These are phyloP conservation scores for Merops nubicus DNA, from an alignment of 2,113 vertebrate species.

Conservation along the genomic window DNA sequence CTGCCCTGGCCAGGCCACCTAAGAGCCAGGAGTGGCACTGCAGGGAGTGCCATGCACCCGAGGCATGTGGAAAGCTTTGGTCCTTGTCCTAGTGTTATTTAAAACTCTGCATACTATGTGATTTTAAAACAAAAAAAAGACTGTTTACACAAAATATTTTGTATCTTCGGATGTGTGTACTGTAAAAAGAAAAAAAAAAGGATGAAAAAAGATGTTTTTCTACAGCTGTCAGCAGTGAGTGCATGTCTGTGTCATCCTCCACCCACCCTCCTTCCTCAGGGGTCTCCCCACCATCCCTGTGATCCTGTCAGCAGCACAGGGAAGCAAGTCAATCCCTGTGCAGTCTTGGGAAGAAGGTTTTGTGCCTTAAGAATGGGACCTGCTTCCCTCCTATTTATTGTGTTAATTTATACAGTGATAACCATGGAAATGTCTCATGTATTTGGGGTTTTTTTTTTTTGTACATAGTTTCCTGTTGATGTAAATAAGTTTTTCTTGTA, in stretches of 20 bases:
- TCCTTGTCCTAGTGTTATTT: conserved; percentile 29
- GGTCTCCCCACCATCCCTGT: conserved; percentile 39
- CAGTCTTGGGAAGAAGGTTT: conserved; percentile 66
- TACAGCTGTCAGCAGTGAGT: conserved; percentile 33
- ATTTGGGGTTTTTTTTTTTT: conserved; percentile 25
- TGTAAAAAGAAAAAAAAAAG: conserved; percentile 56
- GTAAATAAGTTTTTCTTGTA: conserved; percentile 75
- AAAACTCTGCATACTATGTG: conserved; percentile 33
- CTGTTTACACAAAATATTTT: conserved; percentile 69
- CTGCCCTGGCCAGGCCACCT: not conserved
- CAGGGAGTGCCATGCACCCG: not conserved
- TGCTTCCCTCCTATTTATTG: conserved; percentile 79
- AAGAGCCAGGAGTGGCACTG: not conserved
- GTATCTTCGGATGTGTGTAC: conserved; percentile 59
- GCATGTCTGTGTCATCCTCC: not conserved
- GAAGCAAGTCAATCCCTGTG: conserved; percentile 37
- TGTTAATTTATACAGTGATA: conserved; percentile 80
- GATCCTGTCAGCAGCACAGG: conserved; percentile 2
- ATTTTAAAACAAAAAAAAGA: conserved; percentile 8
- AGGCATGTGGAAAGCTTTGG: not conserved
- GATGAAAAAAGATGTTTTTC: conserved; percentile 33
- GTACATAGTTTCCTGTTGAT: conserved; percentile 70
- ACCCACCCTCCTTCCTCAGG: not conserved
- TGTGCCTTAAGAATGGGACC: conserved; percentile 74
- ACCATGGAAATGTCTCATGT: conserved; percentile 63